Conservation (phyloP, 2,797 vertebrate genomes). For the Crocodylus rhombifer region DNA sequence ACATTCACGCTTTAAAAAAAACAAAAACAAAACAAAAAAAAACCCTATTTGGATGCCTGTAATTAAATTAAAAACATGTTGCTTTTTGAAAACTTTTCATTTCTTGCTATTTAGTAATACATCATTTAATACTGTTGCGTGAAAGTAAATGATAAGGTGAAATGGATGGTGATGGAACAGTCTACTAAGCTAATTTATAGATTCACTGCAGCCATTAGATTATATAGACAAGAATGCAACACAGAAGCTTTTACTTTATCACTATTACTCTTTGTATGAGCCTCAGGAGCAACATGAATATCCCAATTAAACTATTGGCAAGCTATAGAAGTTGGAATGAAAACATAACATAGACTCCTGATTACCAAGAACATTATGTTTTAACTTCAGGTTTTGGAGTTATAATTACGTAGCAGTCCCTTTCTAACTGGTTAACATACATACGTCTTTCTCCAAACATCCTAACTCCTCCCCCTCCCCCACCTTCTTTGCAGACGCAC, state of each 20-base stretch:
- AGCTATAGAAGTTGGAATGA: conserved; percentile 67
- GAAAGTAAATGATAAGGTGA: conserved; percentile 75
- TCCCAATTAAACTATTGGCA: conserved; percentile 79
- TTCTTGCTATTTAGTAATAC: conserved; percentile 61
- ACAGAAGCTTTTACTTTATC: conserved; percentile 72
- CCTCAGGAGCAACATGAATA: conserved; percentile 79
- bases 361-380: conserved; percentile 42
- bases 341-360: conserved; percentile 52
- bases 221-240: conserved; percentile 51
- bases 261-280: conserved; percentile 68
- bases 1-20: conserved; percentile 42
- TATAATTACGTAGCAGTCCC: conserved; percentile 9
- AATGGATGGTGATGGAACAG: conserved; percentile 72
- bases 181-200: conserved; percentile 79
- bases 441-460: conserved; percentile 28
- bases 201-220: conserved; percentile 62
- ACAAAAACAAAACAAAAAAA: not conserved
- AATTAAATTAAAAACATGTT: conserved; percentile 70
- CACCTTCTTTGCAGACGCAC: not conserved
- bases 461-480: not conserved
- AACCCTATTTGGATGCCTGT: conserved; percentile 55
- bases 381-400: conserved; percentile 59
- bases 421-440: conserved; percentile 47
- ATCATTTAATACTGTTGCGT: conserved; percentile 67
- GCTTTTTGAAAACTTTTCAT: conserved; percentile 71